These are phyloP conservation scores for Bimastos eiseni DNA, from an alignment of 2,888 invertebrate genomes.

Conservation along the genomic window DNA sequence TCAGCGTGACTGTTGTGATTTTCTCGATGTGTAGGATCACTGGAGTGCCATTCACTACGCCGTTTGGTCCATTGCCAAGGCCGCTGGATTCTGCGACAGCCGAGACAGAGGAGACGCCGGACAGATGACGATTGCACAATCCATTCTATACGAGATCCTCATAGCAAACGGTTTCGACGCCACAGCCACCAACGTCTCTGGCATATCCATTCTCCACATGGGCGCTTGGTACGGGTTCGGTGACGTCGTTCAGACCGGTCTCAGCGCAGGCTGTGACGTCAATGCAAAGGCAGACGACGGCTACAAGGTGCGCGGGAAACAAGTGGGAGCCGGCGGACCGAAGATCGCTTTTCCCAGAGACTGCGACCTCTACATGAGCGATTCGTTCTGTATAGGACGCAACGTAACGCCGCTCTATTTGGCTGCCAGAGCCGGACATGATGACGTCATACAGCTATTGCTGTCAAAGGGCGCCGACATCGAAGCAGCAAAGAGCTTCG, in stretches of 20 bases:
- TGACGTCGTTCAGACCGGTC: constrained; percentile 33
- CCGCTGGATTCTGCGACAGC: constrained; percentile 33
- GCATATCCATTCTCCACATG: constrained; percentile 41
- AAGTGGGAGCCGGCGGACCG: constrained; percentile 36
- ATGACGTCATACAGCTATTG: constrained; percentile 31
- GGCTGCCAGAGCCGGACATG: constrained; percentile 42
- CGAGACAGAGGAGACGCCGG: constrained; percentile 23
- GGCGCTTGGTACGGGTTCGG: constrained; percentile 43
- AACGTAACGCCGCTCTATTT: constrained; percentile 43
- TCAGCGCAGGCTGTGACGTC: constrained; percentile 36
- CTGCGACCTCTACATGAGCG: constrained; percentile 41
- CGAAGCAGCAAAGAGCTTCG: constrained; percentile 41
- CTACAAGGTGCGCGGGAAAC: constrained; percentile 41
- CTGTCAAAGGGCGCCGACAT: constrained; percentile 41
- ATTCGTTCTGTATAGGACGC: constrained; percentile 41
- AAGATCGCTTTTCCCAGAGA: constrained; percentile 41
- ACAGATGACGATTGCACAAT: constrained; percentile 24
- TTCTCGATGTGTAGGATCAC: constrained; percentile 40
- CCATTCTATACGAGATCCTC: not conserved
- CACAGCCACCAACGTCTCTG: constrained; percentile 37
- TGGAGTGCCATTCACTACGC: constrained; percentile 43
- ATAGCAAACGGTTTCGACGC: constrained; percentile 23
- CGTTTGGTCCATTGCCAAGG: constrained; percentile 39
- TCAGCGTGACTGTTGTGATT: not conserved
- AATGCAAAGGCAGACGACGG: constrained; percentile 40